These are phyloP conservation scores for Bothrops jararaca DNA, from an alignment of 2,113 vertebrate genomes.

Conservation along the genomic window DNA sequence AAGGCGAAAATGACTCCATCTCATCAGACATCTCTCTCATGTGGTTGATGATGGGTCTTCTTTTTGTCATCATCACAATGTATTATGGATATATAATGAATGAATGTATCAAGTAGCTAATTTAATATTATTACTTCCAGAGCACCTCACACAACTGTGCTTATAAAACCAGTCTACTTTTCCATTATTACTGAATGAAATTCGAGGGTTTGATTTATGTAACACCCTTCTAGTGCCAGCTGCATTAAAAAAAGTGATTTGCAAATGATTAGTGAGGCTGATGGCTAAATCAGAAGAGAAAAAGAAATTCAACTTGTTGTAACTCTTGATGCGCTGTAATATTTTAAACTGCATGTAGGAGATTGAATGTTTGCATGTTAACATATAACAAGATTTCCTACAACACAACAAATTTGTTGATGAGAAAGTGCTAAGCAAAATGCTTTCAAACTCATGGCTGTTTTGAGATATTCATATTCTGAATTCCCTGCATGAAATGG, in stretches of 20 bases:
- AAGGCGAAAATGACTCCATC: background rate
- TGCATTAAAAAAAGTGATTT: background rate
- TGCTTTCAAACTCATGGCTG: background rate
- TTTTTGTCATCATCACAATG: background rate
- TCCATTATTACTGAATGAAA: background rate
- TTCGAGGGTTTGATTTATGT: constrained; percentile 6
- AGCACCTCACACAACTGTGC: background rate
- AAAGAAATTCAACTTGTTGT: background rate
- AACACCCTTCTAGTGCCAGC: background rate
- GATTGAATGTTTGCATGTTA: background rate
- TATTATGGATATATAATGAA: background rate
- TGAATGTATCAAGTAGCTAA: background rate
- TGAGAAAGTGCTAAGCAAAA: background rate
- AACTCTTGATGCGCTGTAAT: background rate
- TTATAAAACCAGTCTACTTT: background rate
- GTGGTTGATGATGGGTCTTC: background rate
- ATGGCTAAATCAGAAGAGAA: background rate
- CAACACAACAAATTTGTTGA: background rate
- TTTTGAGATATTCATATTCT: background rate
- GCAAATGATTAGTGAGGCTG: background rate
- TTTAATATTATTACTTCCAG: background rate
- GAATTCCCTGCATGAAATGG: background rate
- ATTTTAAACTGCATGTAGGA: background rate
- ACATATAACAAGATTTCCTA: background rate
- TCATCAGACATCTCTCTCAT: background rate